Percentiles rank a stretch among this genome's conserved stretches.
These are phyloP conservation scores for Antrozous pallidus DNA, from an alignment of 2,797 vertebrate genomes.

Conservation along the genomic window DNA sequence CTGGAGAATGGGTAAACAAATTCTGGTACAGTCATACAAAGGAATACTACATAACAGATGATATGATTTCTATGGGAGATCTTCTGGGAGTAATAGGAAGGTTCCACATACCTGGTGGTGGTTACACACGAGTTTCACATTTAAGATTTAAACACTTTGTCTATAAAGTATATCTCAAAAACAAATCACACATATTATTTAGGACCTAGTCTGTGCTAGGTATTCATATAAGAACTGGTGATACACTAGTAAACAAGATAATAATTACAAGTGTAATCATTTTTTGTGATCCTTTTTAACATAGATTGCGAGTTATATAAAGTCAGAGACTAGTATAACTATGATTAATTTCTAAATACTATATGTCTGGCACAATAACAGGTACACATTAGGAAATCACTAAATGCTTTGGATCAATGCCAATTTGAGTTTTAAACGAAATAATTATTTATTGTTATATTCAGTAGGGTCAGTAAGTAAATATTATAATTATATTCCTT, in stretches of 20 bases:
- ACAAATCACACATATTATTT: background rate
- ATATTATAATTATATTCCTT: background rate
- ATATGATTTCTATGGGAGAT: background rate
- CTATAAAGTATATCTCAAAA: background rate
- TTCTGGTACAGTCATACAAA: background rate
- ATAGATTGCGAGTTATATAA: background rate
- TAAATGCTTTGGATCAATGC: background rate
- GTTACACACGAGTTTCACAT: background rate
- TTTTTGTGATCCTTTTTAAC: background rate
- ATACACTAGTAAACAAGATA: background rate
- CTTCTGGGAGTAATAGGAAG: background rate
- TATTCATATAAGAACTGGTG: background rate
- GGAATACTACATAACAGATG: background rate
- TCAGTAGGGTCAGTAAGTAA: background rate
- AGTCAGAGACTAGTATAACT: background rate
- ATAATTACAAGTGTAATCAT: background rate
- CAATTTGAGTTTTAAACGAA: background rate
- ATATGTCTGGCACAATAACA: background rate
- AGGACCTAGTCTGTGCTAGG: background rate
- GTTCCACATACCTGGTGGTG: background rate
- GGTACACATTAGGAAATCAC: background rate
- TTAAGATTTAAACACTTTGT: background rate
- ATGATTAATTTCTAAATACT: background rate
- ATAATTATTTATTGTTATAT: background rate
- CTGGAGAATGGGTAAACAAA: background rate